These are phyloP conservation scores for Odocoileus hemionus DNA, from an alignment of 2,113 vertebrate species.

Conservation along the genomic window DNA sequence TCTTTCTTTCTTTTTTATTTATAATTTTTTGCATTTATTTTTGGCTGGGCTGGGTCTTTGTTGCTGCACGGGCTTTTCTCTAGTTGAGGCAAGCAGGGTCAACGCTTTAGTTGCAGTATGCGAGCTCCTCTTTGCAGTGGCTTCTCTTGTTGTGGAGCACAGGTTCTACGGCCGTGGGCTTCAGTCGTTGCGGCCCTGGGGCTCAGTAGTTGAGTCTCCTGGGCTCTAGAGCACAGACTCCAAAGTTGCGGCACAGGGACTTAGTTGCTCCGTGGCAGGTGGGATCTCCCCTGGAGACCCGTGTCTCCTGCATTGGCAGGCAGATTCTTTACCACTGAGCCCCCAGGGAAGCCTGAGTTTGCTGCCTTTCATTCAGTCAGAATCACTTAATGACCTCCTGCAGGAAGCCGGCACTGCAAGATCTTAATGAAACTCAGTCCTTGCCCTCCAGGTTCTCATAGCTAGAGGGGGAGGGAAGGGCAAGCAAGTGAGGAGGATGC, in stretches of 20 bases:
- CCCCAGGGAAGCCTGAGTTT: background rate
- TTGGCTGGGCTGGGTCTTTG: background rate
- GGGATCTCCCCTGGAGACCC: background rate
- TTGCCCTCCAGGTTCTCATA: background rate
- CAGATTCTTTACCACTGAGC: background rate
- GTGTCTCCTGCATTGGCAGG: background rate
- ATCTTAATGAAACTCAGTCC: background rate
- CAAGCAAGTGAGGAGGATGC: rapidly evolving
- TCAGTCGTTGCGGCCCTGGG: no score
- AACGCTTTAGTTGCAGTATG: background rate
- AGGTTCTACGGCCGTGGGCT: rapidly evolving
- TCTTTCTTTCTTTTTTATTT: background rate
- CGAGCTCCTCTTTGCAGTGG: background rate
- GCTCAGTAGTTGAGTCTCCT: no score
- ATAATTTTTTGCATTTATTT: background rate
- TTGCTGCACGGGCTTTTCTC: background rate
- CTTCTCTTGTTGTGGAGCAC: background rate
- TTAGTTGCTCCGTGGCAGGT: background rate
- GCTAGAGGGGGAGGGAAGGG: background rate
- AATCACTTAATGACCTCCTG: background rate
- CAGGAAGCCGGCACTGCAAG: background rate
- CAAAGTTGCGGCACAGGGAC: rapidly evolving
- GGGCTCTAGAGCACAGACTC: background rate
- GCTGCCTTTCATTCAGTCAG: background rate
- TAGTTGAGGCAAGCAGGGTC: background rate